These are phyloP conservation scores for Drosophila rhopaloa DNA, from an alignment of 1,140 invertebrate species.

Conservation along the genomic window DNA sequence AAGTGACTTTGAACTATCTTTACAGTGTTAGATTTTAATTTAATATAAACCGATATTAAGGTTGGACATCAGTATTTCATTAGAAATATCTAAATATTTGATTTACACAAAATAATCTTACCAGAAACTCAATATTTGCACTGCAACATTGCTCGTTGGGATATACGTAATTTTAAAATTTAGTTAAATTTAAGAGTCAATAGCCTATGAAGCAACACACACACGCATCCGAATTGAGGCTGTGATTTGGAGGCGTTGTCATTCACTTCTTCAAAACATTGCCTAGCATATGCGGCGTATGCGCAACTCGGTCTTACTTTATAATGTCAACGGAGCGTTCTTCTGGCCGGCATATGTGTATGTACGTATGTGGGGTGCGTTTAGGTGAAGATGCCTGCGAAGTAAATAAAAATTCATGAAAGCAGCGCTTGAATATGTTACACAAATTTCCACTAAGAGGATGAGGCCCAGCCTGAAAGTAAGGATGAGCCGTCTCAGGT, in stretches of 20 bases:
- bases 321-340: constrained; percentile 65
- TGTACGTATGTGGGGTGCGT: constrained; percentile 10
- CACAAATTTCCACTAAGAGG: constrained; percentile 46
- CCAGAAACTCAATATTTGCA: too few relatives aligned
- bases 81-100: too few relatives aligned
- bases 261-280: constrained; percentile 21
- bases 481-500: constrained; percentile 46
- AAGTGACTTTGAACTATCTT: too few relatives aligned
- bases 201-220: constrained; percentile 29
- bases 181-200: constrained; percentile 24
- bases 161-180: too few relatives aligned
- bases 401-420: constrained; percentile 65
- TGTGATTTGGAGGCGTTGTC: constrained; percentile 33
- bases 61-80: too few relatives aligned
- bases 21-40: too few relatives aligned
- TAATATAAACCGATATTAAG: too few relatives aligned
- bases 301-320: constrained; percentile 68
- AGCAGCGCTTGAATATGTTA: constrained; percentile 58
- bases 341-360: constrained; percentile 31
- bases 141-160: too few relatives aligned
- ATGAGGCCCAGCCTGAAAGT: constrained; percentile 27
- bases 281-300: constrained; percentile 63
- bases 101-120: too few relatives aligned
- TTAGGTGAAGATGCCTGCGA: constrained; percentile 34
- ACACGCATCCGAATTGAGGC: constrained; percentile 42